phyloP scores from a whole-genome alignment of 1,140 invertebrate genomes.

The Helicorthomorpha holstii region DNA sequence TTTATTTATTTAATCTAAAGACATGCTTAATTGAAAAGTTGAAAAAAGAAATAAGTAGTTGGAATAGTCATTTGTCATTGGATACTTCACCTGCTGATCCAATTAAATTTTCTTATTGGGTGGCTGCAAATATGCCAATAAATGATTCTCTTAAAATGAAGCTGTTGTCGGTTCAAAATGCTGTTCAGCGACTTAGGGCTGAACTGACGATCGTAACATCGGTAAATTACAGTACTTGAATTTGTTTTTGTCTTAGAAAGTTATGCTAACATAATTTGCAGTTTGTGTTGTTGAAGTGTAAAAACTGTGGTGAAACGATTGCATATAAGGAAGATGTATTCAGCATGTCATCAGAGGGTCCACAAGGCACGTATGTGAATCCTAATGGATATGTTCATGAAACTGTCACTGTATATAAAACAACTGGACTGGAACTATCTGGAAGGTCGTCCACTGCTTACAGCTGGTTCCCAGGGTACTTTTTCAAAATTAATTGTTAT shows the following conservation, averaged over 20 bases:
- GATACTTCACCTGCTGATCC: constrained; percentile 38
- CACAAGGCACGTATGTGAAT: constrained; percentile 66
- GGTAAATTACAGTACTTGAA: constrained; percentile 29
- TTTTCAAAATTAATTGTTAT: constrained; percentile 1
- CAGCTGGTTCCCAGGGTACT: constrained; percentile 72
- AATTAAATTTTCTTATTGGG: constrained; percentile 56
- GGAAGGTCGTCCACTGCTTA: constrained; percentile 44
- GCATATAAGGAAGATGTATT: constrained; percentile 52
- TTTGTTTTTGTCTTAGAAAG: too few relatives aligned
- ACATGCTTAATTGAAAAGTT: constrained; percentile 22
- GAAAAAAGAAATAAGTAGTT: constrained; percentile 21
- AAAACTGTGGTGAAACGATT: constrained; percentile 38
- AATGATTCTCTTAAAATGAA: constrained; percentile 34
- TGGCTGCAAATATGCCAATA: constrained; percentile 51
- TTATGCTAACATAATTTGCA: too few relatives aligned
- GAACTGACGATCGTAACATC: constrained; percentile 40
- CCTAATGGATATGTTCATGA: constrained; percentile 60
- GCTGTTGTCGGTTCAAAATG: constrained; percentile 42
- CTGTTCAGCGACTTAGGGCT: constrained; percentile 46
- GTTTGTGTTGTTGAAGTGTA: constrained; percentile 45
- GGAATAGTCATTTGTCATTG: constrained; percentile 21
- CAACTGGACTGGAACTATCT: constrained; percentile 37
- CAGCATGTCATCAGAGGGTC: constrained; percentile 61
- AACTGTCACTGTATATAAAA: constrained; percentile 51
- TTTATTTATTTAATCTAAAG: constrained; percentile 13